phyloP scores from a whole-genome alignment of 2,888 invertebrate species.

The Nymphalis polychloros region DNA sequence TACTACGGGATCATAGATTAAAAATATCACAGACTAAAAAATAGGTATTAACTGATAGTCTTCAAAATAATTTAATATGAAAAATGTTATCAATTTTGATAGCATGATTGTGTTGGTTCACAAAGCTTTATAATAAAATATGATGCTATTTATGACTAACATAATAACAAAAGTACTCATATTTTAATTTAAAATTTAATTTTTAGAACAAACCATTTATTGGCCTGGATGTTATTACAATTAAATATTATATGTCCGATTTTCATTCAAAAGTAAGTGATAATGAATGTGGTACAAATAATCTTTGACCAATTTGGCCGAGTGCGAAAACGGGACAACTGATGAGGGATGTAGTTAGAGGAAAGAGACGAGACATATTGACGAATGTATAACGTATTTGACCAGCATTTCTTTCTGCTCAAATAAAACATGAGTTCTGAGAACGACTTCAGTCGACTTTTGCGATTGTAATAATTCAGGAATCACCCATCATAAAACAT shows the following conservation, averaged over 20 bases:
- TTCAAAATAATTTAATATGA: neutral
- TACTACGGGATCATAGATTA: slow-evolving; percentile 69
- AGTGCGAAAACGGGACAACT: slow-evolving; percentile 51
- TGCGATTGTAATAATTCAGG: slow-evolving; percentile 45
- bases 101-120: no score
- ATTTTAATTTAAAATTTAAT: no score
- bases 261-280: neutral
- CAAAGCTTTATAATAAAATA: no score
- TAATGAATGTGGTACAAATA: slow-evolving; percentile 25
- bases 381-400: slow-evolving; percentile 59
- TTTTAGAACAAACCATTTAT: no score
- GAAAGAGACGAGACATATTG: slow-evolving; percentile 52
- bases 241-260: neutral
- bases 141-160: no score
- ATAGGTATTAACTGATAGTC: slow-evolving; percentile 21
- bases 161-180: no score
- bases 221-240: no score
- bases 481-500: slow-evolving; percentile 37
- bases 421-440: slow-evolving; percentile 66
- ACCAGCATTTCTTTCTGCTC: slow-evolving; percentile 69
- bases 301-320: slow-evolving; percentile 62
- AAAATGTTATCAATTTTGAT: neutral
- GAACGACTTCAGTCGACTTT: slow-evolving; percentile 42
- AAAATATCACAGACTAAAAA: slow-evolving; percentile 32
- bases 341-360: slow-evolving; percentile 37